Percentiles rank a stretch among this genome's conserved stretches.
Evolutionary conservation across 2,888 invertebrate species (phyloP).

Genomic region (Frankliniella intonsa): DNA sequence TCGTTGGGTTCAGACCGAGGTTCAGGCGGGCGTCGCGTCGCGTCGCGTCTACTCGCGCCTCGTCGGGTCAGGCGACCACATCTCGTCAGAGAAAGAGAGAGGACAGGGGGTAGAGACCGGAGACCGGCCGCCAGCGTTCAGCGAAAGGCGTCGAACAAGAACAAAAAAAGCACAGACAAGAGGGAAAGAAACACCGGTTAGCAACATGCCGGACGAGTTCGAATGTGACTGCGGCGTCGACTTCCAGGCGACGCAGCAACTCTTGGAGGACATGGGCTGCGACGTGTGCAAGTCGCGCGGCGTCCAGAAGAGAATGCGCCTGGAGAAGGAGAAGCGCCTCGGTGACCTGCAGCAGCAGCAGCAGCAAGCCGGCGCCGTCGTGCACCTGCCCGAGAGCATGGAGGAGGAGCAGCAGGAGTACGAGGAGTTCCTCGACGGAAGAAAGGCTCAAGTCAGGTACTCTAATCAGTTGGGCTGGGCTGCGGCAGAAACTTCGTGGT

Average conservation of each 20-base stretch:
- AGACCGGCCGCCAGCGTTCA: too few species aligned
- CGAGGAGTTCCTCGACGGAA: neutral
- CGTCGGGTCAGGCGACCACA: too few species aligned
- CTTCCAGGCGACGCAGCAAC: neutral
- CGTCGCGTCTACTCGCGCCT: too few species aligned
- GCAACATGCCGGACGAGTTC: conserved; percentile 12
- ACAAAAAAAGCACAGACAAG: too few species aligned
- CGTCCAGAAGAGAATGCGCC: neutral
- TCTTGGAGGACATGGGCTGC: neutral
- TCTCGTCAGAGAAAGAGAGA: too few species aligned
- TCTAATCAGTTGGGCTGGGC: neutral
- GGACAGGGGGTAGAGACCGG: too few species aligned
- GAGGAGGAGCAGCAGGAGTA: neutral
- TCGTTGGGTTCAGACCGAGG: neutral
- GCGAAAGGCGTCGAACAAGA: neutral
- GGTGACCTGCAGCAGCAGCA: neutral
- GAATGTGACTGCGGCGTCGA: conserved; percentile 1
- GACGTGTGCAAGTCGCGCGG: conserved; percentile 14
- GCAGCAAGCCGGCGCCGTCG: neutral
- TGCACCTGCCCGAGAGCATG: neutral
- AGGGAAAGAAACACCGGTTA: neutral
- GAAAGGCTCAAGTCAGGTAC: neutral
- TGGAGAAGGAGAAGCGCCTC: conserved; percentile 1
- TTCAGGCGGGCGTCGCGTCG: neutral
- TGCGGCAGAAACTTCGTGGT: neutral